These are phyloP conservation scores for Egretta garzetta DNA, from an alignment of 2,113 vertebrate species.

Conservation along the genomic window DNA sequence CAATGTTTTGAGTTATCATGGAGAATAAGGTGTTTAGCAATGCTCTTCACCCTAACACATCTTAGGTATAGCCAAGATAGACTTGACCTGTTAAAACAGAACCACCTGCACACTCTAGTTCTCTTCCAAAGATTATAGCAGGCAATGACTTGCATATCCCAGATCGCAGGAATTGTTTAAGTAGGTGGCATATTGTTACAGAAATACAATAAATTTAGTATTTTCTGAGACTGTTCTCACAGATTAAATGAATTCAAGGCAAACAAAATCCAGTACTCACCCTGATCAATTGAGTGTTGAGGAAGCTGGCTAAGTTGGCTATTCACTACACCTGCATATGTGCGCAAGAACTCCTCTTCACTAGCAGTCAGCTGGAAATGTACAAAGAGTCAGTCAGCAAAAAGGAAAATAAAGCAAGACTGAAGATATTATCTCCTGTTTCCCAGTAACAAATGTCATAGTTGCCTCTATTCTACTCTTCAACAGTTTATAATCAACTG, in stretches of 20 bases:
- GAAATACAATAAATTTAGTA: not conserved
- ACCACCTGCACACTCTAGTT: not conserved
- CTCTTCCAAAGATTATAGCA: not conserved
- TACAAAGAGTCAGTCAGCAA: not conserved
- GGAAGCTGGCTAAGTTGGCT: slow-evolving; percentile 98
- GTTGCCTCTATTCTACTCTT: not conserved
- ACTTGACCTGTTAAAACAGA: not conserved
- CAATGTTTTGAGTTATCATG: not conserved
- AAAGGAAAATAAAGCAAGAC: not conserved
- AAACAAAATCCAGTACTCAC: slow-evolving; percentile 72
- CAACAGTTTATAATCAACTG: not conserved
- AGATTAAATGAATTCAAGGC: not conserved
- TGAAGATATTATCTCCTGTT: not conserved
- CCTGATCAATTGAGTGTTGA: slow-evolving; percentile 97
- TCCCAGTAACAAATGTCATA: not conserved
- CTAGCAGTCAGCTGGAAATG: slow-evolving; percentile 88
- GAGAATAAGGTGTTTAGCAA: not conserved
- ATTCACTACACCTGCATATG: slow-evolving; percentile 92
- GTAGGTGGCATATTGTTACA: not conserved
- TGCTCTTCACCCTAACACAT: not conserved
- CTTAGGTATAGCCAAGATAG: not conserved
- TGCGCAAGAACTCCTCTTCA: slow-evolving; percentile 96
- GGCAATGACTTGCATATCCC: not conserved
- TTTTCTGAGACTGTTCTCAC: not conserved
- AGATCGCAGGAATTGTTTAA: not conserved